These are phyloP conservation scores for Lottia gigantea DNA, from an alignment of 2,888 invertebrate species.

Conservation along the genomic window DNA sequence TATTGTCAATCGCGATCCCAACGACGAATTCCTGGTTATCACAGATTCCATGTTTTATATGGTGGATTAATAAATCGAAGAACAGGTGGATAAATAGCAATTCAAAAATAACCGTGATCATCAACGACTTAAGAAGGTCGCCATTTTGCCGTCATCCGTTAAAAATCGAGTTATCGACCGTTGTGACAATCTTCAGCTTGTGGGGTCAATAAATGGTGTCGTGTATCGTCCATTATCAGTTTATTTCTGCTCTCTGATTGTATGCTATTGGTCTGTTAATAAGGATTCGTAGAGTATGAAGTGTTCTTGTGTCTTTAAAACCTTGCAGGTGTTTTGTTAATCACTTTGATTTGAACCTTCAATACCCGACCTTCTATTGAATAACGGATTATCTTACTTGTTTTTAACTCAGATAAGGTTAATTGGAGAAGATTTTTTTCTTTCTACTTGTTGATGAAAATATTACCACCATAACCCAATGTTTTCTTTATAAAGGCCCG, in stretches of 20 bases:
- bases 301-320: slow-evolving; percentile 9
- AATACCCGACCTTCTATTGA: no score
- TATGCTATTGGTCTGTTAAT: background rate
- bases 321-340: slow-evolving; percentile 2
- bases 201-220: slow-evolving; percentile 20
- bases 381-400: no score
- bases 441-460: no score
- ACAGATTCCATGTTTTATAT: background rate
- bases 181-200: slow-evolving; percentile 14
- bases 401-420: no score
- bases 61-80: slow-evolving; percentile 3
- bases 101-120: background rate
- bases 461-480: no score
- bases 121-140: background rate
- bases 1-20: no score
- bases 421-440: no score
- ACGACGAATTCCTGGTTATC: no score
- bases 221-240: background rate
- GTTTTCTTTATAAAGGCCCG: no score
- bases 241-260: slow-evolving; percentile 10
- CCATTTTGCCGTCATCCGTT: slow-evolving; percentile 10
- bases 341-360: slow-evolving; percentile 3
- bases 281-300: slow-evolving; percentile 4
- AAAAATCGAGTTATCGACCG: slow-evolving; percentile 20
- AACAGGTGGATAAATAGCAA: background rate